Evolutionary conservation across 1,140 invertebrate species (phyloP).

Genomic region (Drosophila kurseongensis): DNA sequence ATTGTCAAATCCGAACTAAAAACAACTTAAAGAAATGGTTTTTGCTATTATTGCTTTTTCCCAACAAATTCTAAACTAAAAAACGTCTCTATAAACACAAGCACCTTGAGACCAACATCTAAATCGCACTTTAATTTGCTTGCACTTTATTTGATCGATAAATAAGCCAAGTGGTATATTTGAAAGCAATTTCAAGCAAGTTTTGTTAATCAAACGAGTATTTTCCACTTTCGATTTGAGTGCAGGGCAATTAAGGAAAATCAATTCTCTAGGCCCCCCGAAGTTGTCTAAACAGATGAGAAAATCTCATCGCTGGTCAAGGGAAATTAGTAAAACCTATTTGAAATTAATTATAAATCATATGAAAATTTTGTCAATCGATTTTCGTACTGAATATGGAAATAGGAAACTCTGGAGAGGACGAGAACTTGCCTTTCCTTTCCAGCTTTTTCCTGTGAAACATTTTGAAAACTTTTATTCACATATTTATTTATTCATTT

Average conservation of each 20-base stretch:
- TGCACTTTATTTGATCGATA: slow-evolving; percentile 33
- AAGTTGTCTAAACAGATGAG: slow-evolving; percentile 27
- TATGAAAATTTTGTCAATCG: slow-evolving; percentile 43
- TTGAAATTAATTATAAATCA: slow-evolving; percentile 52
- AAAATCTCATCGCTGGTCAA: slow-evolving; percentile 29
- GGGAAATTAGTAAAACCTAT: slow-evolving; percentile 41
- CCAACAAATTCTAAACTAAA: background rate
- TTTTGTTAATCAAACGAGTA: slow-evolving; percentile 24
- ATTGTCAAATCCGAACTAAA: too few species aligned
- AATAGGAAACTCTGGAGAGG: slow-evolving; percentile 6
- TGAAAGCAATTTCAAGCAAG: slow-evolving; percentile 7
- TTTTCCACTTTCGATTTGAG: slow-evolving; percentile 39
- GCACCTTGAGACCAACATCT: background rate
- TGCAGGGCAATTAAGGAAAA: slow-evolving; percentile 23
- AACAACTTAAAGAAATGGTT: too few species aligned
- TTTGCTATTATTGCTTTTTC: background rate
- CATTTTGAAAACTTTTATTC: slow-evolving; percentile 53
- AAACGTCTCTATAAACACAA: background rate
- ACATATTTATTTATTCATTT: slow-evolving; percentile 49
- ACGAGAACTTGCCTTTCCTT: slow-evolving; percentile 1
- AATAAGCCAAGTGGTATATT: slow-evolving; percentile 23
- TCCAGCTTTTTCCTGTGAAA: slow-evolving; percentile 12
- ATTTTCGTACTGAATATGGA: slow-evolving; percentile 26
- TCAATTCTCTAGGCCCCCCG: slow-evolving; percentile 13
- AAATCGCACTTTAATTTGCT: background rate